Evolutionary conservation across 1,140 invertebrate species (phyloP).

Genomic region (Pseudomyrmex cubaensis): DNA sequence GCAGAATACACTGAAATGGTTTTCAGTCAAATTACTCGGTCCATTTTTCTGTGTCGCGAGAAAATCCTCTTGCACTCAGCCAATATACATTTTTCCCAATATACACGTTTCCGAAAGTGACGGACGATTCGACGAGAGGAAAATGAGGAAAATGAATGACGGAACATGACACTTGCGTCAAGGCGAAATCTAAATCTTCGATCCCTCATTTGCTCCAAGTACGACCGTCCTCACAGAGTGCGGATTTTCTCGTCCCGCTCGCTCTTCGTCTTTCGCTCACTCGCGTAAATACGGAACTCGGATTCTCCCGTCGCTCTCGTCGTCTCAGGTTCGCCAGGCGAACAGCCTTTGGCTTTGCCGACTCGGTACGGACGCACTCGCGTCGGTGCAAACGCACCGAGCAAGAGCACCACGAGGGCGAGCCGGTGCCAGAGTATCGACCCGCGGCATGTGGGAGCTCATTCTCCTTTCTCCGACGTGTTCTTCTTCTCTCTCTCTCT

Average conservation of each 20-base stretch:
- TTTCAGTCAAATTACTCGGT: too few relatives aligned
- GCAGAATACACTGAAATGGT: too few relatives aligned
- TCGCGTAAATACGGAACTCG: background rate
- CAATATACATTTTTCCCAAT: too few relatives aligned
- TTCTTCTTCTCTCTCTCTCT: conserved; percentile 18
- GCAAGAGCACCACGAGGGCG: conserved; percentile 10
- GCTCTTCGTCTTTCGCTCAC: background rate
- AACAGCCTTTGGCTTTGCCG: background rate
- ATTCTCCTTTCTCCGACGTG: conserved; percentile 66
- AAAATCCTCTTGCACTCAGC: too few relatives aligned
- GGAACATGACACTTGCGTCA: too few relatives aligned
- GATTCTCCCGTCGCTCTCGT: background rate
- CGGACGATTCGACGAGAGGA: too few relatives aligned
- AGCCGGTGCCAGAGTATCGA: conserved; percentile 80
- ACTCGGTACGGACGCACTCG: conserved; percentile 33
- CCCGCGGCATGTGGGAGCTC: conserved; percentile 71
- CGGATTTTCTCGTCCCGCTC: background rate
- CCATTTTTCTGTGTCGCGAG: too few relatives aligned
- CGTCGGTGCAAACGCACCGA: conserved; percentile 72
- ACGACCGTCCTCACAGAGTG: too few relatives aligned
- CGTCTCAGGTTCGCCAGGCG: background rate
- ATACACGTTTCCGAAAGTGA: too few relatives aligned
- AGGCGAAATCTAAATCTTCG: too few relatives aligned
- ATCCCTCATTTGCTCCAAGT: too few relatives aligned
- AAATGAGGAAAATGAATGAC: too few relatives aligned